Base-by-base conservation (phyloP, 2,888 invertebrate species). In the Ceriagrion tenellum region DNA sequence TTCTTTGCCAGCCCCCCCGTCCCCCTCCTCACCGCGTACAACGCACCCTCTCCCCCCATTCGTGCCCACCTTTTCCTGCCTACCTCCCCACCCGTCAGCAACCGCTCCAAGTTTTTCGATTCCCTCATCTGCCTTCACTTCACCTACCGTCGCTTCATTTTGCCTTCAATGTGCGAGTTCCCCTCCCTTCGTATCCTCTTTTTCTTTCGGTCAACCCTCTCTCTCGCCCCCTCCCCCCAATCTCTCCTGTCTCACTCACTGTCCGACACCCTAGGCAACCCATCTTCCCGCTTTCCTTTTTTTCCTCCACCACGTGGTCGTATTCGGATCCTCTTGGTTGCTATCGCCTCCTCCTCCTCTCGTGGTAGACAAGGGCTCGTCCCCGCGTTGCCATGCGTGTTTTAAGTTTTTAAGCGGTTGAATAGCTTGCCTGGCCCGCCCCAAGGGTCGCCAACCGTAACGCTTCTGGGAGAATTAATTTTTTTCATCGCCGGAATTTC, bases 361-460 rank as follows among this genome's bases (percentile, higher is more conserved):
- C 81, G 81, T 35, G 30, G 81, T 26, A 81, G 81, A 81, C 35
- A 47, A 47, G 30, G 35, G 35, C 59, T 81, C 81, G 81, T 81
- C 81, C 74, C 20, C 81, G 23, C 81, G 30, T 81, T 81, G 81
- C 30, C 81, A 81, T 81, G 81, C 81, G 81, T 81, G 35, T 81
- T 81, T 81, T 81, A 81, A 35, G 35, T 59, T 59, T 81, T 81
- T 35, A 35, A 81, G 81, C 81, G 81, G 81, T 81, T 81, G 81
- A 81, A 35, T 81, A 35, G 81, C 81, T 59, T 81, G 81, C 30
- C 81, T 81, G 81, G 81, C 16, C 35, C 35, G 30, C 30, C 69
- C 8, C 81, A 81, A 10, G 81, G 81, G 81, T 81, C 81, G 81
- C 81, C 81, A 81, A 81, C 81, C 81, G 81, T 81, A 81, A 81